A percentile compares a stretch with the other conserved stretches of the same genome.
These are phyloP conservation scores for Elysia chlorotica DNA, from an alignment of 1,140 invertebrate genomes.

Conservation along the genomic window DNA sequence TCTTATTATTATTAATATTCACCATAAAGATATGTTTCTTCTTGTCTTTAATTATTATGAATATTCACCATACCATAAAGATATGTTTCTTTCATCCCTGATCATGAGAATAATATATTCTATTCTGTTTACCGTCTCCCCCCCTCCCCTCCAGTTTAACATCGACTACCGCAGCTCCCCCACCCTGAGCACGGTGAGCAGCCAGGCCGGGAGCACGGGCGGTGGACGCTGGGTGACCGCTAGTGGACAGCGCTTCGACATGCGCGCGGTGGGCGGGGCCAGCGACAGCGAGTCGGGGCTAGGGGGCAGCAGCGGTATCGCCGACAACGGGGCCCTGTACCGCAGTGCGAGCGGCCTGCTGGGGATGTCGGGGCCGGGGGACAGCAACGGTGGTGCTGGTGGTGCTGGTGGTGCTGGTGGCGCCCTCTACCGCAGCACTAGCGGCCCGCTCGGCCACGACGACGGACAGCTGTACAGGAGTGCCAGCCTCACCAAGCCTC, in stretches of 20 bases:
- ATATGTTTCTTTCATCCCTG: neutral
- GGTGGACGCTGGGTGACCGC: conserved; percentile 34
- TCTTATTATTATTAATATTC: neutral
- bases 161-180: conserved; percentile 56
- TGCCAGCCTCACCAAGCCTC: neutral
- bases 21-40: neutral
- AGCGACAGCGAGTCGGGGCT: conserved; percentile 25
- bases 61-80: neutral
- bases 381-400: neutral
- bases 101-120: neutral
- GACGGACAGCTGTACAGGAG: neutral
- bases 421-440: neutral
- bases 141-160: conserved; percentile 49
- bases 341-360: conserved; percentile 26
- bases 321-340: conserved; percentile 44
- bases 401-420: neutral
- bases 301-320: conserved; percentile 33
- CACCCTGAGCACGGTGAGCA: conserved; percentile 17
- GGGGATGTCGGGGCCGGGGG: neutral
- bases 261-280: conserved; percentile 33
- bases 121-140: neutral
- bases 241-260: conserved; percentile 33
- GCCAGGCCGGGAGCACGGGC: conserved; percentile 35
- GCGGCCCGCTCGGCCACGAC: neutral
- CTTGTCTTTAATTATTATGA: neutral